phyloP scores from a whole-genome alignment of 2,888 invertebrate genomes.

The Petrolisthes manimaculis region DNA sequence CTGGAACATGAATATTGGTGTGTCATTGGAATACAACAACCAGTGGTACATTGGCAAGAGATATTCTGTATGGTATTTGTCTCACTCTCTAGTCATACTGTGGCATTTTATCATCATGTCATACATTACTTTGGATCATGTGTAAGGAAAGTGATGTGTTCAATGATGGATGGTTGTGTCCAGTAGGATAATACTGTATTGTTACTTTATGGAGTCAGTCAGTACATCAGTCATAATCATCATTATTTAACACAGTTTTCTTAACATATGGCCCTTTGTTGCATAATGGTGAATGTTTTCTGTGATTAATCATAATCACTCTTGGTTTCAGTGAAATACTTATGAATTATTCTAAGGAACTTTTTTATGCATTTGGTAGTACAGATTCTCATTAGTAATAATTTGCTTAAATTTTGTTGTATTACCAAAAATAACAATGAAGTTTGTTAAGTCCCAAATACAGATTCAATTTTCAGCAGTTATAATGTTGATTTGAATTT shows the following conservation, averaged over 20 bases:
- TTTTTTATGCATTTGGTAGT: slow-evolving; percentile 1
- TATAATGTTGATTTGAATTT: slow-evolving; percentile 45
- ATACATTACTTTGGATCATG: background rate
- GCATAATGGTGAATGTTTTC: too few relatives aligned
- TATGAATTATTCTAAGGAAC: background rate
- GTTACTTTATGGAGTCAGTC: background rate
- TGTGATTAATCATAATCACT: background rate
- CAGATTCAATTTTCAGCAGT: slow-evolving; percentile 5
- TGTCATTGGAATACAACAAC: too few relatives aligned
- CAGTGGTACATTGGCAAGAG: background rate
- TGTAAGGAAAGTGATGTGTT: background rate
- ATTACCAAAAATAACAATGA: background rate
- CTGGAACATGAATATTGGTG: too few relatives aligned
- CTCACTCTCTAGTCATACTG: slow-evolving; percentile 27
- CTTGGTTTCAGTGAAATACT: background rate
- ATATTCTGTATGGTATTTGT: slow-evolving; percentile 4
- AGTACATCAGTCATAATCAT: slow-evolving; percentile 1
- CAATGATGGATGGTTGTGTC: background rate
- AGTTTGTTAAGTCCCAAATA: background rate
- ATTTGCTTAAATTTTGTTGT: background rate
- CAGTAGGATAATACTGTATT: background rate
- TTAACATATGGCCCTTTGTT: background rate
- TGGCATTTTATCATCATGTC: slow-evolving; percentile 21
- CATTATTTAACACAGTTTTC: background rate
- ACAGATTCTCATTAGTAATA: background rate